Evolutionary conservation across 2,797 vertebrate species (phyloP).

Genomic region (Xenopus petersii): DNA sequence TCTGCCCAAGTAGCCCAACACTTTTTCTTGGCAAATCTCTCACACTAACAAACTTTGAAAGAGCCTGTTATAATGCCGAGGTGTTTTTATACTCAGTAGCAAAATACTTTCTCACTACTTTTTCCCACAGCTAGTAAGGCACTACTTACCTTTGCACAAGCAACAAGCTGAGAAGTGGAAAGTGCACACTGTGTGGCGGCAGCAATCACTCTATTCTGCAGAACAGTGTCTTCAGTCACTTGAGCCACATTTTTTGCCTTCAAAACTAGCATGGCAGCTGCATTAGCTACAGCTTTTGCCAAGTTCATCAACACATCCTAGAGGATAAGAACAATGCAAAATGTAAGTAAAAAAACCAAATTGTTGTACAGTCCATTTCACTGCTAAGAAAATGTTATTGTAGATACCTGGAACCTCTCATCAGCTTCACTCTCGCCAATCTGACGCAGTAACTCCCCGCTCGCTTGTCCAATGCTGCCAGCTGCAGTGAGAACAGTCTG

Average conservation of each 20-base stretch:
- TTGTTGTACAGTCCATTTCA: background rate
- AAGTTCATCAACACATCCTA: constrained; percentile 97
- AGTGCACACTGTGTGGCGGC: constrained; percentile 96
- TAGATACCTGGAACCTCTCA: constrained; percentile 90
- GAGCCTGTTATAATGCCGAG: no score
- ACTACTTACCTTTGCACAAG: constrained; percentile 88
- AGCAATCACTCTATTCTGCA: constrained; percentile 96
- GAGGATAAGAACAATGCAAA: constrained; percentile 11
- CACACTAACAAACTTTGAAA: no score
- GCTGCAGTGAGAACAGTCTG: constrained; percentile 96
- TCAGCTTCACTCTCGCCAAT: constrained; percentile 97
- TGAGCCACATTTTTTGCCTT: constrained; percentile 98
- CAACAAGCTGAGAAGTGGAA: constrained; percentile 96
- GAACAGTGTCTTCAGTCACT: constrained; percentile 86
- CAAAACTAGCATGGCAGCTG: constrained; percentile 95
- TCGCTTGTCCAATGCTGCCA: constrained; percentile 96
- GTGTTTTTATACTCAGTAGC: no score
- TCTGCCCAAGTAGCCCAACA: no score
- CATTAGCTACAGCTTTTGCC: constrained; percentile 97
- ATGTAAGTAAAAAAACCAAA: background rate
- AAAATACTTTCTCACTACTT: no score
- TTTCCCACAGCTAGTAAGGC: background rate
- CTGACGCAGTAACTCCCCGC: constrained; percentile 90
- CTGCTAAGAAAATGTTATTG: background rate
- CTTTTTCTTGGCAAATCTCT: no score